phyloP scores from a whole-genome alignment of 2,797 vertebrate genomes.

The Pelobates cultripes region DNA sequence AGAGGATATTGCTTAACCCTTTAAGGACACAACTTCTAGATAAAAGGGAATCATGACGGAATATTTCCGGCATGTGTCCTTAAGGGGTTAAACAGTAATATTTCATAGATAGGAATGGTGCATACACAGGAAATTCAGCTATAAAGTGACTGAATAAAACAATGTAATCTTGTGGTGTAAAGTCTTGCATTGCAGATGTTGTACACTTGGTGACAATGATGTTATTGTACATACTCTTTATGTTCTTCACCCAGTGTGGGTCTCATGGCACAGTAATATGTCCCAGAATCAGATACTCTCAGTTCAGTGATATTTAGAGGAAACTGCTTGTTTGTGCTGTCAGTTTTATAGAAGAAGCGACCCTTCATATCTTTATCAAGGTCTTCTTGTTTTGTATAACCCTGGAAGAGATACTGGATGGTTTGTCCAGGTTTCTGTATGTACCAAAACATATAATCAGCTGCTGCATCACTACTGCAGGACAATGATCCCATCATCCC shows the following conservation, averaged over 20 bases:
- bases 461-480: neutral
- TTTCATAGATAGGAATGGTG: too few relatives aligned
- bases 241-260: slow-evolving; percentile 31
- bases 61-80: too few relatives aligned
- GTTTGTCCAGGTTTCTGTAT: neutral
- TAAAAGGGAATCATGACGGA: too few relatives aligned
- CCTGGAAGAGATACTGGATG: neutral
- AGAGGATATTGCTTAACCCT: too few relatives aligned
- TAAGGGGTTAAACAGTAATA: too few relatives aligned
- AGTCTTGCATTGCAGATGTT: too few relatives aligned
- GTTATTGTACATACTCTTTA: slow-evolving; percentile 39
- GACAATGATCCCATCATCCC: neutral
- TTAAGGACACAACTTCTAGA: too few relatives aligned
- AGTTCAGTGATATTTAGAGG: neutral
- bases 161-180: too few relatives aligned
- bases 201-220: too few relatives aligned
- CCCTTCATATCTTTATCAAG: slow-evolving; percentile 24
- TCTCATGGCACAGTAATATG: slow-evolving; percentile 43
- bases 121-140: too few relatives aligned
- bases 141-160: too few relatives aligned
- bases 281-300: slow-evolving; percentile 9
- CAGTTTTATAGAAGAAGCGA: slow-evolving; percentile 47
- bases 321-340: neutral
- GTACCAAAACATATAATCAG: neutral
- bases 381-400: slow-evolving; percentile 6